A percentile compares a stretch with the other conserved stretches of the same genome.
phyloP scores from a whole-genome alignment of 2,113 vertebrate genomes.

The Rhodinocichla rosea region DNA sequence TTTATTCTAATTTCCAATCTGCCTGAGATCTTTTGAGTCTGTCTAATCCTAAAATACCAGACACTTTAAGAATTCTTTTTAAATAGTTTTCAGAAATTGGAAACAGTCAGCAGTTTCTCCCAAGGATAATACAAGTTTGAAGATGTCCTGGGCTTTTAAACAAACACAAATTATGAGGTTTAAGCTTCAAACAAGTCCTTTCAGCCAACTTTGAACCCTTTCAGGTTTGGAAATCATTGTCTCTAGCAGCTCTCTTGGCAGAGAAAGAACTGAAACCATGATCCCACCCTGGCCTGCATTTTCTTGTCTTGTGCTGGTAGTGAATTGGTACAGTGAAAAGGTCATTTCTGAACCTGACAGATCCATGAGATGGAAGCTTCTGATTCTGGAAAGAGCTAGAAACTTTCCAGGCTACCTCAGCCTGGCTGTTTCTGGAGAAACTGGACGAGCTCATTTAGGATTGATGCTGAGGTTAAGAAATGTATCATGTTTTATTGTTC shows the following conservation, averaged over 20 bases:
- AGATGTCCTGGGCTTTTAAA: neutral
- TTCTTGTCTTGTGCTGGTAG: neutral
- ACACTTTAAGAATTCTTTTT: neutral
- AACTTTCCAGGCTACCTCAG: neutral
- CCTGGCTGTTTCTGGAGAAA: slow-evolving; percentile 26
- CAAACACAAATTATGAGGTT: neutral
- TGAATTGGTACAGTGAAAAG: neutral
- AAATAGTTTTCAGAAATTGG: neutral
- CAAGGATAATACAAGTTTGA: neutral
- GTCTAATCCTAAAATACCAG: slow-evolving; percentile 3
- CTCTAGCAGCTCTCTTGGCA: neutral
- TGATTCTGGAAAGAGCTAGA: neutral
- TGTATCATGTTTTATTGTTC: slow-evolving; percentile 61
- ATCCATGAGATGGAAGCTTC: neutral
- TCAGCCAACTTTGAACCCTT: neutral
- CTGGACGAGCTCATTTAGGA: slow-evolving; percentile 32
- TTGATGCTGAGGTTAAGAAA: slow-evolving; percentile 60
- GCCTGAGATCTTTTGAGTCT: neutral
- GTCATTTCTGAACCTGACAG: neutral
- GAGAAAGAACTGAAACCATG: neutral
- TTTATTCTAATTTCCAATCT: neutral
- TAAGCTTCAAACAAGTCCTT: neutral
- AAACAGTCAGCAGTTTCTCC: neutral
- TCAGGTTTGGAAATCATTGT: neutral
- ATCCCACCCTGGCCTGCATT: neutral